Base-by-base conservation (phyloP, 2,888 invertebrate species). In the Macrosoma leucophasiata region DNA sequence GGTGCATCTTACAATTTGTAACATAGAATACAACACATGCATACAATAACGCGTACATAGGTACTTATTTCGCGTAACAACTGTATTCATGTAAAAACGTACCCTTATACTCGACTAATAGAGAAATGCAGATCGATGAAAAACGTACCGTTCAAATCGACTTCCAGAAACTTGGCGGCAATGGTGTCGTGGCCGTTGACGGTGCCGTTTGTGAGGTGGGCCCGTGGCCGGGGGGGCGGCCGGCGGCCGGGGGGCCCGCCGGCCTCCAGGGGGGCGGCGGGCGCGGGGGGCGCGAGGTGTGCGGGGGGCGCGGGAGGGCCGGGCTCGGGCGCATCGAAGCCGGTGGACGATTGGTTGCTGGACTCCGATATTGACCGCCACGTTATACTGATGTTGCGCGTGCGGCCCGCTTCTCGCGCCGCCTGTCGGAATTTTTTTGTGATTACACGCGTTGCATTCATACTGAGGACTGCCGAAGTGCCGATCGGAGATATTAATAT, bases 291-390 rank as follows among this genome's bases (percentile, higher is more conserved):
- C 21, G 10, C 9, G 24, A 3, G 25, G 29, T 6, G 14, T 29
- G n/a, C 19, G 25, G 10, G 8, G 24, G 4, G 25, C 18, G 3
- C 20, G 14, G 19, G 11, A 15, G 56, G 6, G 58, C 48, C 2
- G 62, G 54, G 12, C 44, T 71, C 68, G 18, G 67, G 53, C 25
- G 68, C 45, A 39, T 73, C 73, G 52, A 78, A 69, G 4, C 73
- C 74, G 25, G 65, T 71, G 2, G 76, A 78, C 1, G 79, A 81
- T 24, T 79, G 79, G 60, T 84, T 84, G 50, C 78, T 78, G 3
- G 82, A 84, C 37, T 84, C 84, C 0, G 84, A 84, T 39, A 84
- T 64, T 1, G 84, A 84, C 0, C 85, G 66, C 84, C 84, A 84
- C 1, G 82, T 84, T 38, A 84, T 82, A 58, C 84, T 84, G 33